Evolutionary conservation across 2,888 invertebrate genomes (phyloP).

Genomic region (Acronicta psi): DNA sequence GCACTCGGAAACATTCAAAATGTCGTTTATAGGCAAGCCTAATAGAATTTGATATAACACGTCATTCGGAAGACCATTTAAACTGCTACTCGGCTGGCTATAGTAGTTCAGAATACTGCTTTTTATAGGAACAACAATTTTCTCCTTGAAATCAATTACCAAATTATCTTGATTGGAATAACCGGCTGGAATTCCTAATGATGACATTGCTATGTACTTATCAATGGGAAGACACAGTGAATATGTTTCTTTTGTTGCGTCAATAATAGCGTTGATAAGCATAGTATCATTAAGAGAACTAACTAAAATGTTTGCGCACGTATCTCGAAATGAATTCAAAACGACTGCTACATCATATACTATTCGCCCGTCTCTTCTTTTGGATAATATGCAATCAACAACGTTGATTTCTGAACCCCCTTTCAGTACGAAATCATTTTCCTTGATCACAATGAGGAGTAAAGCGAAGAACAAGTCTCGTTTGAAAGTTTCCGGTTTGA

Average conservation of each 20-base stretch:
- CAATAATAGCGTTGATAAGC: slow-evolving; percentile 61
- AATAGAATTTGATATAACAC: slow-evolving; percentile 62
- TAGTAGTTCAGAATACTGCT: slow-evolving; percentile 61
- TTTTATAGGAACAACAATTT: slow-evolving; percentile 62
- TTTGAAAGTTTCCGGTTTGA: slow-evolving; percentile 69
- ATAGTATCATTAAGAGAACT: slow-evolving; percentile 57
- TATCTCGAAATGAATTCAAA: slow-evolving; percentile 54
- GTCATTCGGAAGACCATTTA: slow-evolving; percentile 64
- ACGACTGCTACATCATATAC: slow-evolving; percentile 56
- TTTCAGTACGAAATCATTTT: slow-evolving; percentile 65
- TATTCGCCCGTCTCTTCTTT: slow-evolving; percentile 36
- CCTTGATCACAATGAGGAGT: slow-evolving; percentile 67
- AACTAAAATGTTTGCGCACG: slow-evolving; percentile 59
- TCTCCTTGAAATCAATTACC: slow-evolving; percentile 53
- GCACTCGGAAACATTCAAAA: slow-evolving; percentile 61
- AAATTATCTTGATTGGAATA: slow-evolving; percentile 55
- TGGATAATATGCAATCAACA: slow-evolving; percentile 57
- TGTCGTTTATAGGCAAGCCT: slow-evolving; percentile 56
- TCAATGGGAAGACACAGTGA: slow-evolving; percentile 60
- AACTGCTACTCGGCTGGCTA: slow-evolving; percentile 54
- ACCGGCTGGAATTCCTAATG: slow-evolving; percentile 55
- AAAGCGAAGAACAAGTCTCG: slow-evolving; percentile 68
- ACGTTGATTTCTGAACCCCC: slow-evolving; percentile 38
- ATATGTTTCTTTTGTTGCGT: slow-evolving; percentile 54
- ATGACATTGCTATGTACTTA: slow-evolving; percentile 49